Evolutionary conservation across 2,113 vertebrate species (phyloP).

Genomic region (Periophthalmus modestus): DNA sequence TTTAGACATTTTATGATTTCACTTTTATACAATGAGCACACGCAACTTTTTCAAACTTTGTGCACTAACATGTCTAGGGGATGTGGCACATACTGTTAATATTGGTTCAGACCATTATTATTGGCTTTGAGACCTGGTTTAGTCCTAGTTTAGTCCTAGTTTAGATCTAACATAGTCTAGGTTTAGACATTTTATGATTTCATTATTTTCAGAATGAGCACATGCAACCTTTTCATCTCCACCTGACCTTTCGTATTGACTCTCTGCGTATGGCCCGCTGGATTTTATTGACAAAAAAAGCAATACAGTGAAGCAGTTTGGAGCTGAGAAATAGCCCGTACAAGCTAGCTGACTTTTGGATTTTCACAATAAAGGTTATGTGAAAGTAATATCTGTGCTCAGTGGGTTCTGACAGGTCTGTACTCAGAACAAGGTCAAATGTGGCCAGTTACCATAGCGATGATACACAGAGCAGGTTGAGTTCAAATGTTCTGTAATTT

Average conservation of each 20-base stretch:
- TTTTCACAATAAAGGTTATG: background rate
- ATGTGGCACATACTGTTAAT: no score
- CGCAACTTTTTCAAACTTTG: no score
- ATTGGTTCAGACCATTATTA: no score
- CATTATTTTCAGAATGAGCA: background rate
- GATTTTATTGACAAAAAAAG: conserved; percentile 8
- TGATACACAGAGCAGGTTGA: background rate
- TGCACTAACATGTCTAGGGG: no score
- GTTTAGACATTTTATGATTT: background rate
- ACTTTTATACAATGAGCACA: no score
- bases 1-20: no score
- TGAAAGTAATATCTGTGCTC: background rate
- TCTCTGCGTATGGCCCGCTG: background rate
- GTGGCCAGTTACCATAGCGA: background rate
- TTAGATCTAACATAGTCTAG: background rate
- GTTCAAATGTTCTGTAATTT: no score
- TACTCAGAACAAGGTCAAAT: background rate
- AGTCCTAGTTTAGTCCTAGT: background rate
- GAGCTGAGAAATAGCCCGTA: background rate
- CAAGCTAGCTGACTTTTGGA: conserved; percentile 1
- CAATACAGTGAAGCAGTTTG: background rate
- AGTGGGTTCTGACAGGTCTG: background rate
- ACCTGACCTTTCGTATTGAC: conserved; percentile 1
- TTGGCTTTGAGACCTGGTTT: background rate
- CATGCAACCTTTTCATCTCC: conserved; percentile 5